phyloP scores from a whole-genome alignment of 1,140 invertebrate genomes.

The Subanguina moxae region DNA sequence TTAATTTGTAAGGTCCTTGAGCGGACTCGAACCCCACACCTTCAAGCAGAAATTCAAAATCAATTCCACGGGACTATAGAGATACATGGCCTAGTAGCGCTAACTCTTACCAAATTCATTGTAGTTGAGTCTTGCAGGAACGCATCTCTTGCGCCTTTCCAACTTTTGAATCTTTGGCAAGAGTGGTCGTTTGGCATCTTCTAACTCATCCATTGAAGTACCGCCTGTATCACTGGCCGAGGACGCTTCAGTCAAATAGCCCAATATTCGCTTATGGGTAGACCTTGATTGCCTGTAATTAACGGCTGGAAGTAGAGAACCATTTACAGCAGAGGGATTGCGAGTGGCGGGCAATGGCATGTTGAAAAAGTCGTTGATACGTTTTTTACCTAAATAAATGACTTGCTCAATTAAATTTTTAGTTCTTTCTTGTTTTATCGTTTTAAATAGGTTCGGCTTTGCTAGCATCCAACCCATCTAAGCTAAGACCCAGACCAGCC shows the following conservation, averaged over 20 bases:
- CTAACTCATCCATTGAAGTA: slow-evolving; percentile 1
- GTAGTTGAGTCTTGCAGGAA: not conserved
- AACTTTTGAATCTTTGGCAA: not conserved
- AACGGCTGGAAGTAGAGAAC: not conserved
- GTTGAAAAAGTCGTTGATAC: slow-evolving; percentile 4
- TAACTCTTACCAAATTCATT: slow-evolving; percentile 9
- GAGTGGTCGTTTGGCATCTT: not conserved
- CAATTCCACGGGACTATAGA: not conserved
- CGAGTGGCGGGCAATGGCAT: not conserved
- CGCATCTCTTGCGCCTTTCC: not conserved
- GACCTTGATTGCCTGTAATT: not conserved
- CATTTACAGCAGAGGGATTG: not conserved
- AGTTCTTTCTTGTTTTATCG: too few species aligned
- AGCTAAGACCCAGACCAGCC: too few species aligned
- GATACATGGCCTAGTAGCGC: not conserved
- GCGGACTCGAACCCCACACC: not conserved
- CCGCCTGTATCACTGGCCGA: slow-evolving; percentile 10
- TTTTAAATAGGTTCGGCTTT: too few species aligned
- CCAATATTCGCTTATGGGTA: not conserved
- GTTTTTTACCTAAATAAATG: not conserved
- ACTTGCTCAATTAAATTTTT: too few species aligned
- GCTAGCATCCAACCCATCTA: too few species aligned
- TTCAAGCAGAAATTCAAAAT: not conserved
- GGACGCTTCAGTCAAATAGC: slow-evolving; percentile 25
- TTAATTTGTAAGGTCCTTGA: not conserved